These are phyloP conservation scores for Agrotis ipsilon DNA, from an alignment of 2,888 invertebrate genomes.

Conservation along the genomic window DNA sequence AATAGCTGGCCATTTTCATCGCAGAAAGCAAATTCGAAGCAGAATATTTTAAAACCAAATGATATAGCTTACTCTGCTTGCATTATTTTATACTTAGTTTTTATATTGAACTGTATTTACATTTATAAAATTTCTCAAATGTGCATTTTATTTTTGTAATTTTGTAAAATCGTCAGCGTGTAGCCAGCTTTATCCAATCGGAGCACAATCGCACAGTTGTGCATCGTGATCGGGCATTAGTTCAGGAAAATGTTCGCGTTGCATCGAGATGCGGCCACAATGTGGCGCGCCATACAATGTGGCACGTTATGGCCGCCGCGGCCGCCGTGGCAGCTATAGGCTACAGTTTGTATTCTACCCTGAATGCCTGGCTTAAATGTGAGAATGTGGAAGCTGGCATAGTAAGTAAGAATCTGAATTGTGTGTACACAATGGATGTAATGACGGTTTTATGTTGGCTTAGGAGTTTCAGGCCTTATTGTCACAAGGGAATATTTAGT, in stretches of 20 bases:
- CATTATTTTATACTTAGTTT: too few species aligned
- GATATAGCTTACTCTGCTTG: too few species aligned
- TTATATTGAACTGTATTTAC: not conserved
- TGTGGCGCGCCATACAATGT: constrained; percentile 37
- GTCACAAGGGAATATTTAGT: not conserved
- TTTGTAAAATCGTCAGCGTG: constrained; percentile 37
- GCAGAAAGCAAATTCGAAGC: too few species aligned
- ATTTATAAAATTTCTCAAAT: not conserved
- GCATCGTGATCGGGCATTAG: constrained; percentile 74
- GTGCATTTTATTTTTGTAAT: not conserved
- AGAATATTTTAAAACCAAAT: too few species aligned
- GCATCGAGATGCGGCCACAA: constrained; percentile 57
- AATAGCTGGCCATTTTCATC: too few species aligned
- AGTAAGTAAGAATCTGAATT: constrained; percentile 43
- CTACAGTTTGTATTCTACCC: constrained; percentile 31
- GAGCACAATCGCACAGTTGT: constrained; percentile 73
- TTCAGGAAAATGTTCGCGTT: constrained; percentile 66
- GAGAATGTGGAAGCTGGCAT: constrained; percentile 40
- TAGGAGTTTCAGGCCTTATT: not conserved
- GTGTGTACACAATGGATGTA: constrained; percentile 39
- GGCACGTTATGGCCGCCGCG: not conserved
- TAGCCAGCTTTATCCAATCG: constrained; percentile 65
- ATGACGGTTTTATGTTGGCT: constrained; percentile 20
- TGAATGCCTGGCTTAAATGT: constrained; percentile 37
- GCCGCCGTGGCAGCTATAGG: constrained; percentile 1